phyloP scores from a whole-genome alignment of 2,113 vertebrate species.

The Podarcis raffonei region DNA sequence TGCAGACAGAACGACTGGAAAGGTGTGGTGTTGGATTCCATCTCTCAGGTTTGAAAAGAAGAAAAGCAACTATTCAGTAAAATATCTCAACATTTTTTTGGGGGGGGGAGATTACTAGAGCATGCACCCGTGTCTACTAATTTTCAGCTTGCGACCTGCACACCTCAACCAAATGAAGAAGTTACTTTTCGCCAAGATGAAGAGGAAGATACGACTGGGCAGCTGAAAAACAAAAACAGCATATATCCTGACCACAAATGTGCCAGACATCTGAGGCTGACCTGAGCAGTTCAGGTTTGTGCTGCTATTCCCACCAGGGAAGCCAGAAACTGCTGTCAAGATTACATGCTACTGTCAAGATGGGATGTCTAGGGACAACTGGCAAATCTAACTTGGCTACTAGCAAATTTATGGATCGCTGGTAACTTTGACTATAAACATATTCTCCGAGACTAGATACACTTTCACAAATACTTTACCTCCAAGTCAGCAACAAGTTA shows the following conservation, averaged over 20 bases:
- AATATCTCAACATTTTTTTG: background rate
- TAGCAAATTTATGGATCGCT: background rate
- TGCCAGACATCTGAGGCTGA: background rate
- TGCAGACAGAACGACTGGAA: no score
- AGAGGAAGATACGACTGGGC: background rate
- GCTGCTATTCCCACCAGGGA: background rate
- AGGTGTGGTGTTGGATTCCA: no score
- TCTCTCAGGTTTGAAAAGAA: background rate
- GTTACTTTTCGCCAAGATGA: background rate
- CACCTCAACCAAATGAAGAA: background rate
- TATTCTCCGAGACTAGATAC: constrained; percentile 26
- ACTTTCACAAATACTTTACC: background rate
- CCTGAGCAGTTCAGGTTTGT: background rate
- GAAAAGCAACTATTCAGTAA: background rate
- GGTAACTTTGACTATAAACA: background rate
- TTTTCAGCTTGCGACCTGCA: background rate
- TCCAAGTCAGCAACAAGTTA: background rate
- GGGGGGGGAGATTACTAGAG: no score
- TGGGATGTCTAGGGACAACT: background rate
- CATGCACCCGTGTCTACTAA: no score
- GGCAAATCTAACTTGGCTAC: background rate
- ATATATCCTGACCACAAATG: background rate
- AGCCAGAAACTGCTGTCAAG: background rate
- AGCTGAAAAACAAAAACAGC: background rate
- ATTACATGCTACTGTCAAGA: constrained; percentile 1